phyloP scores from a whole-genome alignment of 2,113 vertebrate species.

The Oxygymnocypris stewartii region DNA sequence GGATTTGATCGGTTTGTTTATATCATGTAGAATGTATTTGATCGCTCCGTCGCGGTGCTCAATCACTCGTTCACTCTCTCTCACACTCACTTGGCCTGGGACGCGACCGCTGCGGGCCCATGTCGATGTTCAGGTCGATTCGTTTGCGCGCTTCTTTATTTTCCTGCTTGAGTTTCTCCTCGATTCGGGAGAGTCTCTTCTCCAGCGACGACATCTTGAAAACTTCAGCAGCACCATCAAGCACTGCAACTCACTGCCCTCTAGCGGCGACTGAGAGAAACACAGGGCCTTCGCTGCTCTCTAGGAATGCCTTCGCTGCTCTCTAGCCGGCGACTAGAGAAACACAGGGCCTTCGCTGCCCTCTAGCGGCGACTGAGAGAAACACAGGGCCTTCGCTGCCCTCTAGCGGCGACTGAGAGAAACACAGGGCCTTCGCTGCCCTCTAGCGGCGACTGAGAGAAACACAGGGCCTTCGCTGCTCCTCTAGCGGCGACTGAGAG shows the following conservation, averaged over 20 bases:
- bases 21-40: conserved; percentile 1
- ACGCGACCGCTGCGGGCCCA: conserved; percentile 78
- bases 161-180: conserved; percentile 82
- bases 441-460: conserved; percentile 21
- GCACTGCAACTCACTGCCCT: conserved; percentile 59
- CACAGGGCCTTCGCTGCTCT: background rate
- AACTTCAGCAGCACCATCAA: conserved; percentile 75
- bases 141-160: conserved; percentile 78
- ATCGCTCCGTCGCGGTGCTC: conserved; percentile 54
- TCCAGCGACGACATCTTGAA: conserved; percentile 86
- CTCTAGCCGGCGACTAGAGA: background rate
- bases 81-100: conserved; percentile 79
- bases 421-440: conserved; percentile 45
- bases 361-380: background rate
- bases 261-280: conserved; percentile 28
- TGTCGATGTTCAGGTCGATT: conserved; percentile 81
- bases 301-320: background rate
- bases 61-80: conserved; percentile 41
- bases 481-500: too few relatives aligned
- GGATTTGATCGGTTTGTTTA: conserved; percentile 42
- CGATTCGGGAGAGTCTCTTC: conserved; percentile 82
- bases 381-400: background rate
- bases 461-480: too few relatives aligned
- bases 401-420: background rate
- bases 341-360: too few relatives aligned